phyloP scores from a whole-genome alignment of 2,797 vertebrate genomes.

The Pangasius larnaudii region DNA sequence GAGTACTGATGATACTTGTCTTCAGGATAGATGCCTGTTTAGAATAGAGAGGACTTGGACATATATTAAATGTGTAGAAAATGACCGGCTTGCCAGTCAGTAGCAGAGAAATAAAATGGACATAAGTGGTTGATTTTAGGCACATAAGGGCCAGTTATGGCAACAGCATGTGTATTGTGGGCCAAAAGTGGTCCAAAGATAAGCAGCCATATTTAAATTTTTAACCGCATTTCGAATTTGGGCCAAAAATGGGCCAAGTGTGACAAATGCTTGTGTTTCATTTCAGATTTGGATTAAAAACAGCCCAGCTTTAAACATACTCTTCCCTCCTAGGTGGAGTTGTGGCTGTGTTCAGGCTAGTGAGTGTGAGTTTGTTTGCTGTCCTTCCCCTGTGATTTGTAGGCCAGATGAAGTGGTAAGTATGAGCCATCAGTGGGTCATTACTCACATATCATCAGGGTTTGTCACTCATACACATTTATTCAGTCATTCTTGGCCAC shows the following conservation, averaged over 20 bases:
- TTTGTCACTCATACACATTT: constrained; percentile 9
- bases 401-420: constrained; percentile 4
- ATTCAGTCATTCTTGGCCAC: neutral
- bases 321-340: neutral
- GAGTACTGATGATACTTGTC: neutral
- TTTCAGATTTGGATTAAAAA: neutral
- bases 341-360: neutral
- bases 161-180: neutral
- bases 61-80: neutral
- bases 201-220: neutral
- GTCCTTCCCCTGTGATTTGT: neutral
- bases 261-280: neutral
- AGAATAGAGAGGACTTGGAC: neutral
- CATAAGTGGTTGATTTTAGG: neutral
- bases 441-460: constrained; percentile 18
- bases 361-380: neutral
- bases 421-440: neutral
- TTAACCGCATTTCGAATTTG: neutral
- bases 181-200: neutral
- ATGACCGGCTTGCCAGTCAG: neutral
- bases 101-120: neutral
- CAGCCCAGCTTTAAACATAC: neutral
- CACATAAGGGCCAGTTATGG: neutral
- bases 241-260: neutral
- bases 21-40: neutral